Evolutionary conservation across 2,113 vertebrate genomes (phyloP).

Genomic region (Climacteris rufus): DNA sequence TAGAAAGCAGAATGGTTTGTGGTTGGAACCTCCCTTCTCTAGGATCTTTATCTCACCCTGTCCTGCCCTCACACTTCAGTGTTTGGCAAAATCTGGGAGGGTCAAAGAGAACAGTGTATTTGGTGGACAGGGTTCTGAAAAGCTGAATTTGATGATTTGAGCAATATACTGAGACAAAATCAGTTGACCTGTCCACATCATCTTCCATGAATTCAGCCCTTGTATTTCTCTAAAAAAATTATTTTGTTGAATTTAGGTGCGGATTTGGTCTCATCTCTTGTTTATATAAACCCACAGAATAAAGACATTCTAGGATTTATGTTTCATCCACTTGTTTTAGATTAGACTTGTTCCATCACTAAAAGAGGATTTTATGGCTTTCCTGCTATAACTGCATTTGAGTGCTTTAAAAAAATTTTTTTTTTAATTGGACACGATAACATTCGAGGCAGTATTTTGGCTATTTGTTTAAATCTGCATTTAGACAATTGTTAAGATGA

Average conservation of each 20-base stretch:
- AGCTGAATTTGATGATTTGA: background rate
- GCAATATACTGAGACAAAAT: background rate
- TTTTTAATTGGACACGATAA: background rate
- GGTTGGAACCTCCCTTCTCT: accelerated
- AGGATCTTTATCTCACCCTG: background rate
- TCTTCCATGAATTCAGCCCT: background rate
- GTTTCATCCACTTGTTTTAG: background rate
- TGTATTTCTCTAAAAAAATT: background rate
- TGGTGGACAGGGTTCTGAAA: background rate
- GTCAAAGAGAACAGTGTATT: background rate
- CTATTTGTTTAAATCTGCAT: slow-evolving; percentile 61
- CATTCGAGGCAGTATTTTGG: slow-evolving; percentile 1
- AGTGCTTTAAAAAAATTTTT: background rate
- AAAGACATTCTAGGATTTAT: background rate
- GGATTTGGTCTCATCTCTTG: background rate
- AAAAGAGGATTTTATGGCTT: background rate
- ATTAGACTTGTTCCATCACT: background rate
- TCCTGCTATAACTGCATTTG: slow-evolving; percentile 21
- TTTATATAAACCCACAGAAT: background rate
- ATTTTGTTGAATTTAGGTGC: background rate
- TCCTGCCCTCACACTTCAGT: background rate
- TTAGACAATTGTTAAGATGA: slow-evolving; percentile 56
- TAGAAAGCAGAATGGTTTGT: background rate
- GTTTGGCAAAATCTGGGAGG: background rate
- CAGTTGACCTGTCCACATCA: background rate